Percentiles rank a stretch among this genome's conserved stretches.
phyloP scores from a whole-genome alignment of 2,888 invertebrate genomes.

The Drosophila pullipes region DNA sequence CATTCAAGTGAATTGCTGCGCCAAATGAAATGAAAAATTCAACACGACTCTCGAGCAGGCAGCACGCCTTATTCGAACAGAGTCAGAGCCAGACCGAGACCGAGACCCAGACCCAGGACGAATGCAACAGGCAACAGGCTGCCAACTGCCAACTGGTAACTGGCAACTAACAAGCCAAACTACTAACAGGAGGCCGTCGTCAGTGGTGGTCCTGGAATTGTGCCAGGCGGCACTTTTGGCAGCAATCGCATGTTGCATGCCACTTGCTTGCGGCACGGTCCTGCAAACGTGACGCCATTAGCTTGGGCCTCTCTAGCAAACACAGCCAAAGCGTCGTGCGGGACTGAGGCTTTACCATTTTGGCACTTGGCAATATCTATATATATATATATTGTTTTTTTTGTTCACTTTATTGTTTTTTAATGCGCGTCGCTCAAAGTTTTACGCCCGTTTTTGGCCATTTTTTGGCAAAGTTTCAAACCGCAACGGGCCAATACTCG shows the following conservation, averaged over 20 bases:
- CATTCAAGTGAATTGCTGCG: conserved; percentile 83
- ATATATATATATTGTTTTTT: conserved; percentile 31
- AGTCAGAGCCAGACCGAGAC: not conserved
- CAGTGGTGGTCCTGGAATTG: conserved; percentile 62
- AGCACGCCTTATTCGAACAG: conserved; percentile 46
- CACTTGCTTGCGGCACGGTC: conserved; percentile 72
- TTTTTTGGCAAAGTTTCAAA: conserved; percentile 75
- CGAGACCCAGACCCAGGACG: conserved; percentile 12
- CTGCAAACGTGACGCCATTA: conserved; percentile 84
- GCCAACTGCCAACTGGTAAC: conserved; percentile 23
- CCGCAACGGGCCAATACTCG: conserved; percentile 50
- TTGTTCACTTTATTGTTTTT: conserved; percentile 69
- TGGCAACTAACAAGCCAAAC: conserved; percentile 78
- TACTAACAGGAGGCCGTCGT: conserved; percentile 67
- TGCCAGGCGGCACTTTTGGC: conserved; percentile 83
- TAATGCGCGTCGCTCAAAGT: conserved; percentile 73
- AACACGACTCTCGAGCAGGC: conserved; percentile 67
- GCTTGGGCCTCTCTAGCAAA: conserved; percentile 57
- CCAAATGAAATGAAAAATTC: conserved; percentile 84
- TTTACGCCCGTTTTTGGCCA: conserved; percentile 28
- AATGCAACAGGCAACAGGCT: conserved; percentile 72
- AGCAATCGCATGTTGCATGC: conserved; percentile 85
- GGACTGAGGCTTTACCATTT: conserved; percentile 47
- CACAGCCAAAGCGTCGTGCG: not conserved
- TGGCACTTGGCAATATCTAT: conserved; percentile 61